Evolutionary conservation across 1,140 invertebrate species (phyloP).

Genomic region (Camponotus vicinus): DNA sequence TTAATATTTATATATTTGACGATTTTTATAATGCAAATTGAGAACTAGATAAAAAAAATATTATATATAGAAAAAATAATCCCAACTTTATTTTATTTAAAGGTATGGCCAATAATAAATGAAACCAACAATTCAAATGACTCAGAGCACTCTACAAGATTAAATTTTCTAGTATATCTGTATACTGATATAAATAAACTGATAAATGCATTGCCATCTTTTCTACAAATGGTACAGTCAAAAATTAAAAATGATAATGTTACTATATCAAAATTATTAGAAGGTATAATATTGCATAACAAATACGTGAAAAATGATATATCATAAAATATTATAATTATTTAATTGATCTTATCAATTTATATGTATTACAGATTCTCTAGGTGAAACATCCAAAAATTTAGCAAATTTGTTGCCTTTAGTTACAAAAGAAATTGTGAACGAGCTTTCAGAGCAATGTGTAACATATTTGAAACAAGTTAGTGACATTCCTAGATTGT

Average conservation of each 20-base stretch:
- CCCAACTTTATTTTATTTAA: constrained; percentile 17
- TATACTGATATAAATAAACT: constrained; percentile 85
- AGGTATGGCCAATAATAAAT: constrained; percentile 78
- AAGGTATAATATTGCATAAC: constrained; percentile 70
- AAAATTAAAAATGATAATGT: constrained; percentile 81
- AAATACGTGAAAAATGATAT: not conserved
- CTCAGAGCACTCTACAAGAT: constrained; percentile 72
- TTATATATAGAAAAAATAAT: constrained; percentile 30
- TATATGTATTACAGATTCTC: constrained; percentile 80
- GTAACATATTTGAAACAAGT: constrained; percentile 90
- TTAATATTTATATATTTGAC: constrained; percentile 47
- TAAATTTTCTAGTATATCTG: constrained; percentile 85
- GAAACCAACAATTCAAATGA: constrained; percentile 73
- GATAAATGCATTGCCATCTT: constrained; percentile 82
- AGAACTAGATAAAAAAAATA: constrained; percentile 32
- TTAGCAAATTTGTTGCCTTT: constrained; percentile 85
- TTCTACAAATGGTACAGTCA: constrained; percentile 83
- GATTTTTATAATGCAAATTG: constrained; percentile 48
- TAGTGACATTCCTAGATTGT: constrained; percentile 96
- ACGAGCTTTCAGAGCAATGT: constrained; percentile 87
- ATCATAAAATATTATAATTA: constrained; percentile 19
- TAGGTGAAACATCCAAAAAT: constrained; percentile 85
- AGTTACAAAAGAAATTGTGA: constrained; percentile 87
- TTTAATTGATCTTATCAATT: not conserved
- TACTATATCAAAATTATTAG: constrained; percentile 75